Evolutionary conservation across 2,113 vertebrate genomes (phyloP), one percentile per base, ranked within the genome.

Genomic region (Kryptolebias marmoratus): DNA sequence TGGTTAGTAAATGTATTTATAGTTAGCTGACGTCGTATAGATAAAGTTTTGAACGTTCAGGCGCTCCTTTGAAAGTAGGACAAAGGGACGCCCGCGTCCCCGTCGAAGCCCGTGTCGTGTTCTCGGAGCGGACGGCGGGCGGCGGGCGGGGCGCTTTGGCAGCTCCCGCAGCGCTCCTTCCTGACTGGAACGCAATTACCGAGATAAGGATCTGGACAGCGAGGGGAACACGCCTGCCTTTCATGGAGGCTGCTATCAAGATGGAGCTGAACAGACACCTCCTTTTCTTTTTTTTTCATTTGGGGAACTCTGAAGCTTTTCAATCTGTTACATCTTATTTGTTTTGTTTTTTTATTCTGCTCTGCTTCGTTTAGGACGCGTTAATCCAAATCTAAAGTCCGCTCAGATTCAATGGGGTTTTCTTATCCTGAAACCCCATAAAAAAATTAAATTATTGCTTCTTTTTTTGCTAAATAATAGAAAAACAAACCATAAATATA

Each of bases 151-250:
- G 15, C 54, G 8, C 44, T 65, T 10, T 73, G 72, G 61, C 71
- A 61, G 44, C 63, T 63, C 54, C 55, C 5, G 73, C 13, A 13
- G 58, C 28, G 75, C 84, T 79, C 68, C 80, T 80, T 66, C 80
- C 78, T 48, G 75, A 75, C 86, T 87, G 82, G 70, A 82, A 91
- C 79, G 79, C 89, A 90, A 88, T 92, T 92, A 87, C 80, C 62
- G 27, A 82, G 91, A 93, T 92, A 90, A 71, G 52, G 63, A 89
- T 91, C 85, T 54, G 87, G 76, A 81, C 81, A 82, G 84, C 80
- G 82, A 78, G 50, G 71, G 75, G 73, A 87, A 79, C 85, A 81
- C 53, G 80, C 72, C 79, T 85, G 73, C 58, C 76, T 77, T 89
- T 84, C 78, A 83, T 48, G 73, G 75, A 55, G 61, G 58, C 73